Evolutionary conservation across 2,113 vertebrate genomes (phyloP), one percentile per base, ranked within the genome.

Genomic region (Callospermophilus lateralis): DNA sequence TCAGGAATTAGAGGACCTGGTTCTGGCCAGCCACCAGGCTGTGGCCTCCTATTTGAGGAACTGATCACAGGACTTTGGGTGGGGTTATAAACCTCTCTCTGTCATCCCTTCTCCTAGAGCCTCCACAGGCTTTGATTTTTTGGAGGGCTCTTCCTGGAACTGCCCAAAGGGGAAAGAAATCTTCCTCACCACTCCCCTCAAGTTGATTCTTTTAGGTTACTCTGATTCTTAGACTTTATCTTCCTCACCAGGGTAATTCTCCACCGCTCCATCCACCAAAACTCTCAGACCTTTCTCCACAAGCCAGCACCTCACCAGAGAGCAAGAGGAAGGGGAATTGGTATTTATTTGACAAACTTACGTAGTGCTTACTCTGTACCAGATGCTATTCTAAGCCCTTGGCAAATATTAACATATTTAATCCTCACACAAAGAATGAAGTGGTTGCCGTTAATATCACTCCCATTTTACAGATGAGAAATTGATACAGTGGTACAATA

Each of bases 331-430:
- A 95, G 96, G 34, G 51, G 65, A 30, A 39, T 87, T 94, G 76
- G 51, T 93, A 53, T 92, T 95, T 95, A 94, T 84, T 89, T 94
- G 94, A 92, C 89, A 93, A 92, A 93, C 83, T 94, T 83, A 89
- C 32, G 19, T 4, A 55, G 91, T 48, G 78, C 96, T 96, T 72
- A 63, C 9, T 72, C 77, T 42, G 83, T 67, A 68, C 67, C 87
- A 93, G 88, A 86, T 76, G 83, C 72, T 48, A 20, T 70, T 94
- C 78, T 94, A 78, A 97, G 79, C 32, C 65, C 90, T 94, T 67
- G 67, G 39, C 92, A 97, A 95, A 97, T 92, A 94, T 89, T 94
- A 89, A 80, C 84, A 67, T 53, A 80, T 84, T 86, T 90, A 94
- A 84, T 92, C 65, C 79, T 89, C 51, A 51, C 65, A 61, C 65